Conservation (phyloP, 1,140 invertebrate species). For the Aphaenogaster floridana region DNA sequence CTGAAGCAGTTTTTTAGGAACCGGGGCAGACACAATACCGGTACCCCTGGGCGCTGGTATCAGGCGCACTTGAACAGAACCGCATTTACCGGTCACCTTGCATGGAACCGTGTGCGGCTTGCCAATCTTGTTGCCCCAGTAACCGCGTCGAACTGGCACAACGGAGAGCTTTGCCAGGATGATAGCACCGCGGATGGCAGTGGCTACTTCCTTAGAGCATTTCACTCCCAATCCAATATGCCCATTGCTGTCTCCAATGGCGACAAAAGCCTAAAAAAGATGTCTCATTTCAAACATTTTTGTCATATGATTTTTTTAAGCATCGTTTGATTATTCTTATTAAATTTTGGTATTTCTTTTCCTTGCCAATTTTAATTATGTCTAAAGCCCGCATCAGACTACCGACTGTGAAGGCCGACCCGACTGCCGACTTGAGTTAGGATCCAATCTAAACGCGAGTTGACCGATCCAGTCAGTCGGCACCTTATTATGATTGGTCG, state of each 20-base stretch:
- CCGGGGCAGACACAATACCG: conserved; percentile 99
- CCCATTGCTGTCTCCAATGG: conserved; percentile 99
- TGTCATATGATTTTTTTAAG: background rate
- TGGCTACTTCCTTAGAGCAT: conserved; percentile 99
- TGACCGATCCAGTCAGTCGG: too few relatives aligned
- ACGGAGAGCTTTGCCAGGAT: conserved; percentile 99
- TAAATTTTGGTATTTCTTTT: background rate
- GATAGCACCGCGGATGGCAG: conserved; percentile 99
- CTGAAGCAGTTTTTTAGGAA: conserved; percentile 99
- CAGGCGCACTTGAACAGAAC: conserved; percentile 97
- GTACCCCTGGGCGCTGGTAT: conserved; percentile 99
- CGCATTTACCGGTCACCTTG: conserved; percentile 99
- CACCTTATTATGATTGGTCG: too few relatives aligned
- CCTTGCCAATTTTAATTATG: background rate
- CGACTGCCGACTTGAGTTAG: too few relatives aligned
- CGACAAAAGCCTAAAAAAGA: conserved; percentile 90
- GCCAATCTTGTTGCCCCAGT: conserved; percentile 99
- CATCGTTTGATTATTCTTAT: background rate
- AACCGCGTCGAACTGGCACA: conserved; percentile 98
- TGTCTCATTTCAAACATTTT: background rate
- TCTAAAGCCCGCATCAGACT: too few relatives aligned
- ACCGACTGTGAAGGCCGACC: too few relatives aligned
- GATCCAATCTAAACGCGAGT: too few relatives aligned
- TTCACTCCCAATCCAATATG: conserved; percentile 99
- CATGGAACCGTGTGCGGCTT: conserved; percentile 99